Conservation (phyloP, 2,797 vertebrate species). For the Poeciliopsis infans region DNA sequence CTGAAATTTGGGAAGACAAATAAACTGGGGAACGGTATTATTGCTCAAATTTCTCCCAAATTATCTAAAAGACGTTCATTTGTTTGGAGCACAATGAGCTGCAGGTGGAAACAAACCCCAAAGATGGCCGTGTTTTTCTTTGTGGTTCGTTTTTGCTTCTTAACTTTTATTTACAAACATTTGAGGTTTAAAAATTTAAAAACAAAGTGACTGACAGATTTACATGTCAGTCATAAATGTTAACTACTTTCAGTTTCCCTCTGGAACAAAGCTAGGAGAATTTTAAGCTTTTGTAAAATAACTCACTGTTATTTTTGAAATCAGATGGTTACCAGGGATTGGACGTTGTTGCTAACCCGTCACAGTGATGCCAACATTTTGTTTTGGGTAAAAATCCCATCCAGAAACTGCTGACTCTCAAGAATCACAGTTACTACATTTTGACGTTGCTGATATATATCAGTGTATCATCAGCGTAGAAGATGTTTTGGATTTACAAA, state of each 20-base stretch:
- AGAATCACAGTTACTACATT: neutral
- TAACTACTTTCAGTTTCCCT: neutral
- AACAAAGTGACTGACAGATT: neutral
- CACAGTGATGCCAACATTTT: neutral
- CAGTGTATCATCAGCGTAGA: neutral
- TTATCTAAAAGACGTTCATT: neutral
- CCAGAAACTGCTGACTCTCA: neutral
- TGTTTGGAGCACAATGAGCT: neutral
- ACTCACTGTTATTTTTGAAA: neutral
- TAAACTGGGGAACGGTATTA: neutral
- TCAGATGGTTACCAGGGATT: neutral
- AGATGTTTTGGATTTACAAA: neutral
- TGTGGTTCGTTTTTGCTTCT: neutral
- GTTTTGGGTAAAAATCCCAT: neutral
- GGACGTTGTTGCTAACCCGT: neutral
- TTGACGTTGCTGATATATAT: neutral
- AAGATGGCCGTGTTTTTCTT: neutral
- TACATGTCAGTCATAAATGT: neutral
- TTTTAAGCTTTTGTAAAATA: neutral
- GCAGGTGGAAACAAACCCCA: neutral
- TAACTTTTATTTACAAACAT: neutral
- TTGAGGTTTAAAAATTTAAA: neutral
- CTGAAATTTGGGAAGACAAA: neutral
- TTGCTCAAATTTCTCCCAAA: neutral
- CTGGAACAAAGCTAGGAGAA: neutral